Evolutionary conservation across 2,113 vertebrate species (phyloP).

Genomic region (Theropithecus gelada): DNA sequence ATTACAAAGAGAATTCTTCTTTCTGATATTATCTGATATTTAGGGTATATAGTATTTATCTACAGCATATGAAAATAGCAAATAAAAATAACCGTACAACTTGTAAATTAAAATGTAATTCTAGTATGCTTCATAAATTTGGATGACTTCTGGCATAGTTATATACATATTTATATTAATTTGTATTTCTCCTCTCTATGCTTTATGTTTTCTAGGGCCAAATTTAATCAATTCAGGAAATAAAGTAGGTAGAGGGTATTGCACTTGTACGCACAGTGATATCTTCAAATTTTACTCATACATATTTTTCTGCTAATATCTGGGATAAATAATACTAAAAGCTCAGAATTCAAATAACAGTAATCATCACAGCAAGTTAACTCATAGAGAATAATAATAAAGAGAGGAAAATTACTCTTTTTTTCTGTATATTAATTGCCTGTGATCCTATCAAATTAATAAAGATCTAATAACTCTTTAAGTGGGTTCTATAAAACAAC

Average conservation of each 20-base stretch:
- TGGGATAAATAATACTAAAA: neutral
- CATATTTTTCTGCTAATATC: neutral
- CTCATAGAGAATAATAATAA: neutral
- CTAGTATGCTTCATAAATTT: neutral
- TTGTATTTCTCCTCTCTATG: neutral
- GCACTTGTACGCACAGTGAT: neutral
- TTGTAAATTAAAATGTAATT: neutral
- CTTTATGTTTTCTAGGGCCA: neutral
- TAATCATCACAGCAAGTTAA: neutral
- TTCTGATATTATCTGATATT: neutral
- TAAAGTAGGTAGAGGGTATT: neutral
- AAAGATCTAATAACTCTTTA: neutral
- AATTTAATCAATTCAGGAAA: neutral
- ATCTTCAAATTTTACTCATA: neutral
- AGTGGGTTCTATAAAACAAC: neutral
- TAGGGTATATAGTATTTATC: neutral
- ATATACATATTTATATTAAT: neutral
- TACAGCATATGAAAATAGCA: neutral
- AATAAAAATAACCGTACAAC: neutral
- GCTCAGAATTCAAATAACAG: neutral
- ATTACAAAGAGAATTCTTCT: neutral
- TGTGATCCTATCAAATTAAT: neutral
- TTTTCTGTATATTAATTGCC: neutral
- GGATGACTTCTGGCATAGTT: neutral
- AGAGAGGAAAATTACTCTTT: neutral